Percentiles rank a stretch among this genome's conserved stretches.
These are phyloP conservation scores for Tachuris rubrigastra DNA, from an alignment of 2,113 vertebrate species.

Conservation along the genomic window DNA sequence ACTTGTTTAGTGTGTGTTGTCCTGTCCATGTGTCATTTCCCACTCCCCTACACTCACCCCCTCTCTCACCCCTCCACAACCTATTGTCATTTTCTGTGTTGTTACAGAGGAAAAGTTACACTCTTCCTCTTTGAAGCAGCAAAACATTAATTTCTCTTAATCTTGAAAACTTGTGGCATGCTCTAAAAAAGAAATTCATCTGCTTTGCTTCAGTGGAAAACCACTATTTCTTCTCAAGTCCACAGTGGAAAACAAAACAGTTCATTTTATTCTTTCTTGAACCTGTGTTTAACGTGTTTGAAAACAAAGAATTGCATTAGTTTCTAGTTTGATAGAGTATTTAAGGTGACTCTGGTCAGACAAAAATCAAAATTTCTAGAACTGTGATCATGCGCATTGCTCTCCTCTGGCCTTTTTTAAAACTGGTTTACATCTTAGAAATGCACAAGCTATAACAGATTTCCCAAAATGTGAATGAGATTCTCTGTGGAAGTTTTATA, in stretches of 20 bases:
- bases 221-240: background rate
- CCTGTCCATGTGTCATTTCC: background rate
- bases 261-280: background rate
- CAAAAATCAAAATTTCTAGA: background rate
- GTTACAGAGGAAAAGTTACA: background rate
- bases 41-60: background rate
- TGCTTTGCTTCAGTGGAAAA: background rate
- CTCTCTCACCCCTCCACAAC: too few relatives aligned
- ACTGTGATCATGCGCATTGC: fast-evolving
- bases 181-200: background rate
- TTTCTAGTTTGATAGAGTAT: background rate
- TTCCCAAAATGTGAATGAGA: background rate
- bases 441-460: background rate
- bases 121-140: background rate
- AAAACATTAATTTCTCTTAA: background rate
- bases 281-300: background rate
- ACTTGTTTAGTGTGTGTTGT: background rate
- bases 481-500: background rate
- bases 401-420: background rate
- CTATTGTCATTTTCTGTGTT: background rate
- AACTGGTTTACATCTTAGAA: background rate
- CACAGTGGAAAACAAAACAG: background rate
- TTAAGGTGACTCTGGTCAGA: background rate
- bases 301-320: background rate
- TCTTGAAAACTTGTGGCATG: background rate